A percentile compares a stretch with the other conserved stretches of the same genome.
phyloP scores from a whole-genome alignment of 2,113 vertebrate species.

The Probosciger aterrimus region DNA sequence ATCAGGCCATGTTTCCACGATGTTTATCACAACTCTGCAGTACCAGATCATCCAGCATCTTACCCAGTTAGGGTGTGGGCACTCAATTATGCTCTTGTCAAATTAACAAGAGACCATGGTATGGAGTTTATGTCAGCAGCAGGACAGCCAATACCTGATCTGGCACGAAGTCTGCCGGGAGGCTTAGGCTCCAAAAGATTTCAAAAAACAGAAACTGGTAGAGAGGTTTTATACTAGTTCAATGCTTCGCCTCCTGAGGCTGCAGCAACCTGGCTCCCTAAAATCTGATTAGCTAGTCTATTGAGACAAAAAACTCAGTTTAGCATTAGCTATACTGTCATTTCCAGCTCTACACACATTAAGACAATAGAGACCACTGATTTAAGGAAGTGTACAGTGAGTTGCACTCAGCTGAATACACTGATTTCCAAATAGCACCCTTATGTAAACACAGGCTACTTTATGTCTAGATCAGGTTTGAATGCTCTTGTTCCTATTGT shows the following conservation, averaged over 20 bases:
- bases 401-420: background rate
- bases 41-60: slow-evolving; percentile 48
- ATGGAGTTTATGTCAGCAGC: slow-evolving; percentile 35
- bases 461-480: background rate
- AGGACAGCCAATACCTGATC: slow-evolving; percentile 59
- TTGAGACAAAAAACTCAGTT: background rate
- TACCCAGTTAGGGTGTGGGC: slow-evolving; percentile 46
- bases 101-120: slow-evolving; percentile 52
- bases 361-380: background rate
- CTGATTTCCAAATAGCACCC: background rate
- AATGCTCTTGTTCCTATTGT: slow-evolving; percentile 38
- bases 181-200: background rate
- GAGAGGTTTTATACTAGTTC: background rate
- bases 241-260: background rate
- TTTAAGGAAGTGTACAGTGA: background rate
- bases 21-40: slow-evolving; percentile 21
- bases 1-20: slow-evolving; percentile 14
- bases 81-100: slow-evolving; percentile 59
- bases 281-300: background rate
- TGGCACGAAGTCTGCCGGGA: background rate
- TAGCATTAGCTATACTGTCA: background rate
- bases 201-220: background rate
- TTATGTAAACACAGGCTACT: slow-evolving; percentile 40
- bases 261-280: background rate
- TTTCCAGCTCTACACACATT: background rate